phyloP scores from a whole-genome alignment of 1,140 invertebrate genomes.

The Halictus rubicundus region DNA sequence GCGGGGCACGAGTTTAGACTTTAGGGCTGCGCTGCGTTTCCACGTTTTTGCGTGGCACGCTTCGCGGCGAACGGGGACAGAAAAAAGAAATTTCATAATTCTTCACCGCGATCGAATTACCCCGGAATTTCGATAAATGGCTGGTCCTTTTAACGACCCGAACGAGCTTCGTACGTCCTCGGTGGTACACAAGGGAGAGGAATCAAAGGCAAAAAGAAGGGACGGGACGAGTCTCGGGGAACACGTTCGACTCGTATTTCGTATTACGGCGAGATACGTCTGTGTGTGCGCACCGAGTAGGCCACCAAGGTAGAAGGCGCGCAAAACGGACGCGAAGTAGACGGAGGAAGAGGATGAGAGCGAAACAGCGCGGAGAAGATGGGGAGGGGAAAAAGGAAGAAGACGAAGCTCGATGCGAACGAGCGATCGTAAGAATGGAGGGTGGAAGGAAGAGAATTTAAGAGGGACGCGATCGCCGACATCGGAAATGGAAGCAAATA shows the following conservation, averaged over 20 bases:
- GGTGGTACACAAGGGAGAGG: slow-evolving; percentile 19
- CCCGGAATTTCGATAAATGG: neutral
- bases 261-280: slow-evolving; percentile 41
- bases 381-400: neutral
- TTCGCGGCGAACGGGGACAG: no score
- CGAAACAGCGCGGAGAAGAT: neutral
- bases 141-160: neutral
- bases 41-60: no score
- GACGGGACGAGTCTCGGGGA: slow-evolving; percentile 44
- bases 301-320: slow-evolving; percentile 67
- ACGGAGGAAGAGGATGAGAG: neutral
- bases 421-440: neutral
- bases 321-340: slow-evolving; percentile 48
- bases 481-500: neutral
- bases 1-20: no score
- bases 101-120: neutral
- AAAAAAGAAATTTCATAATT: no score
- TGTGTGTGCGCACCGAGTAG: slow-evolving; percentile 53
- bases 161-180: neutral
- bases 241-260: slow-evolving; percentile 58
- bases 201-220: slow-evolving; percentile 12
- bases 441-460: slow-evolving; percentile 1
- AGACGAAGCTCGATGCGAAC: slow-evolving; percentile 2
- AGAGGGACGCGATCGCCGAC: neutral
- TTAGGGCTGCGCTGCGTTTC: no score